Evolutionary conservation across 2,113 vertebrate genomes (phyloP).

Genomic region (Callospermophilus lateralis): DNA sequence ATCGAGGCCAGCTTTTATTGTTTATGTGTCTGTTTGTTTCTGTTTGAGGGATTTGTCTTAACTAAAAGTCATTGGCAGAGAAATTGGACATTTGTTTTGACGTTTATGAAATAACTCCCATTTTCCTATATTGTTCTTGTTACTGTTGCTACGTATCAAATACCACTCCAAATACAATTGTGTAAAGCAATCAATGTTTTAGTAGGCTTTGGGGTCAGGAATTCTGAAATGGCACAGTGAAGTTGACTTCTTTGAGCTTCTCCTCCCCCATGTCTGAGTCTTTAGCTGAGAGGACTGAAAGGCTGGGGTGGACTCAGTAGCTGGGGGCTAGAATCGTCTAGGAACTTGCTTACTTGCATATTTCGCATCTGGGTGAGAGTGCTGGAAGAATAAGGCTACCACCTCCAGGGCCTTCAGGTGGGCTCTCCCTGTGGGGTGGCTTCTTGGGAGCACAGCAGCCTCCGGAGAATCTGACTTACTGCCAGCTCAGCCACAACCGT

Average conservation of each 20-base stretch:
- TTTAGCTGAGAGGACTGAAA: not conserved
- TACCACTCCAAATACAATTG: not conserved
- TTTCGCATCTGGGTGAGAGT: not conserved
- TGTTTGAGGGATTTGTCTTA: not conserved
- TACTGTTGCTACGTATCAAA: not conserved
- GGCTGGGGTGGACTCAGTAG: not conserved
- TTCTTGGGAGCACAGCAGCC: not conserved
- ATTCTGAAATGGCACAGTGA: not conserved
- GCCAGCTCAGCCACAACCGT: not conserved
- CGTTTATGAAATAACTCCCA: not conserved
- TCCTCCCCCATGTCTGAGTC: not conserved
- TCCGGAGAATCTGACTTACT: not conserved
- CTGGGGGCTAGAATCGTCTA: not conserved
- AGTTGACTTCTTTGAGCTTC: not conserved
- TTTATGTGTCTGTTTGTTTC: conserved; percentile 32
- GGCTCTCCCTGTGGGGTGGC: not conserved
- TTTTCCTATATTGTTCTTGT: conserved; percentile 35
- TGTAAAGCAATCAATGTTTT: not conserved
- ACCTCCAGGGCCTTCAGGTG: not conserved
- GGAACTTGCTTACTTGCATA: not conserved
- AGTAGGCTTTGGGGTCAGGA: not conserved
- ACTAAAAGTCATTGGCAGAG: not conserved
- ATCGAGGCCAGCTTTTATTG: not conserved
- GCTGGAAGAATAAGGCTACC: not conserved
- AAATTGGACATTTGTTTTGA: conserved; percentile 23